Base-by-base conservation (phyloP, 2,888 invertebrate genomes). In the Lepas anatifera region DNA sequence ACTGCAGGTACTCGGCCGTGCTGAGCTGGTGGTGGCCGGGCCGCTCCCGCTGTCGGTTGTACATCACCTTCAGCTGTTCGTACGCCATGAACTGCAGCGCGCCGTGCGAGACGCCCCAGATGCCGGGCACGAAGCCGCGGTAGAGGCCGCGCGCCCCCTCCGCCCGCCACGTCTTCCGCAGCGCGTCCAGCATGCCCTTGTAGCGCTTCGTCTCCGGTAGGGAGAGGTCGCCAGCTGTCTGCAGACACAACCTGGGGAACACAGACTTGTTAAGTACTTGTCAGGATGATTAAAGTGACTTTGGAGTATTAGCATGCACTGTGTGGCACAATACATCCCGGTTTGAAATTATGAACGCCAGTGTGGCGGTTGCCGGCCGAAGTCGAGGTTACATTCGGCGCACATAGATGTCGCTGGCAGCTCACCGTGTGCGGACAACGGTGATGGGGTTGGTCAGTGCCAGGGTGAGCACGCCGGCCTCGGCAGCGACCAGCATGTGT, bases 1-100 rank as follows among this genome's bases (percentile, higher is more conserved):
- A 97, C 46, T 86, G 82, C 70, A 98, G 84, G 83, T 97, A 98
- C 80, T 96, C 95, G 67, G 86, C 79, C 41, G 93, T 92, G 35
- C 86, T 87, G 87, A 97, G 81, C 85, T 95, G 93, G 68, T 88
- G 87, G 79, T 95, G 92, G 76, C 91, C 89, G 72, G 94, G 89
- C 77, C 88, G 81, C 74, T 88, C 86, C 77, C 88, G 84, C 80
- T 90, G 89, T 77, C 86, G 84, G 79, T 95, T 95, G 81, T 95
- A 96, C 75, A 85, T 83, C 77, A 92, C 39, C 70, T 98, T 98
- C 90, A 99, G 89, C 82, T 97, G 95, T 82, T 99, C 98, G 80
- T 99, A 99, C 32, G 92, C 89, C 92, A 97, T 95, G 82, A 99
- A 98, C 84, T 99, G 99, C 77, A 99, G 84, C 67, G 98, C 96